These are phyloP conservation scores for Lasioglossum oenotherae DNA, from an alignment of 2,888 invertebrate genomes.

Conservation along the genomic window DNA sequence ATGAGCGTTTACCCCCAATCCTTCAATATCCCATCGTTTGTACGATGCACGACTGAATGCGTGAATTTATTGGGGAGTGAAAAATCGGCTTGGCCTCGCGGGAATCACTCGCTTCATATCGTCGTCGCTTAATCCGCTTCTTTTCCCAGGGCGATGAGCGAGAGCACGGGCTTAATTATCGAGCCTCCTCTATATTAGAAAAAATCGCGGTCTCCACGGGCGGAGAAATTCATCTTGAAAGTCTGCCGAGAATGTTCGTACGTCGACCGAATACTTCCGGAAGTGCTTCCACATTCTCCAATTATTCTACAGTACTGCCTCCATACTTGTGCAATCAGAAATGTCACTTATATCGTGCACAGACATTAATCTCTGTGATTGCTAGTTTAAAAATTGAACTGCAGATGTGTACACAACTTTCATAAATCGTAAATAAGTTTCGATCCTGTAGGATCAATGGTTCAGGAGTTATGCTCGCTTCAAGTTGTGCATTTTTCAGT, in stretches of 20 bases:
- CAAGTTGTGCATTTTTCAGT: too few species aligned
- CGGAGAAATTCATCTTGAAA: neutral
- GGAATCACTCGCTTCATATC: slow-evolving; percentile 13
- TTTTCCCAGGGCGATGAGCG: neutral
- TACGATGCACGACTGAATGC: neutral
- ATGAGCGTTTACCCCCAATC: neutral
- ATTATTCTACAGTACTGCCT: neutral
- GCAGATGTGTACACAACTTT: too few species aligned
- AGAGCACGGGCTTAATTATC: slow-evolving; percentile 22
- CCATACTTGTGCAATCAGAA: neutral
- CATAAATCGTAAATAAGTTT: too few species aligned
- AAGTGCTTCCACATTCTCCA: neutral
- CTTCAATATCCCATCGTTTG: slow-evolving; percentile 23
- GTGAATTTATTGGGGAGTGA: neutral
- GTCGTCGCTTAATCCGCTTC: neutral
- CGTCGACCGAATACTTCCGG: neutral
- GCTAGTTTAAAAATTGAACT: too few species aligned
- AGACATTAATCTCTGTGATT: too few species aligned
- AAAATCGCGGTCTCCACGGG: neutral
- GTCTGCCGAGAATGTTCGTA: neutral
- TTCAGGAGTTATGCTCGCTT: too few species aligned
- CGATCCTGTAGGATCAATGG: too few species aligned
- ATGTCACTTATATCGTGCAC: too few species aligned
- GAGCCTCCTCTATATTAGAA: slow-evolving; percentile 27
- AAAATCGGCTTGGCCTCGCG: slow-evolving; percentile 18